Percentiles rank a stretch among this genome's conserved stretches.
These are phyloP conservation scores for Pagetopsis macropterus DNA, from an alignment of 2,797 vertebrate species.

Conservation along the genomic window DNA sequence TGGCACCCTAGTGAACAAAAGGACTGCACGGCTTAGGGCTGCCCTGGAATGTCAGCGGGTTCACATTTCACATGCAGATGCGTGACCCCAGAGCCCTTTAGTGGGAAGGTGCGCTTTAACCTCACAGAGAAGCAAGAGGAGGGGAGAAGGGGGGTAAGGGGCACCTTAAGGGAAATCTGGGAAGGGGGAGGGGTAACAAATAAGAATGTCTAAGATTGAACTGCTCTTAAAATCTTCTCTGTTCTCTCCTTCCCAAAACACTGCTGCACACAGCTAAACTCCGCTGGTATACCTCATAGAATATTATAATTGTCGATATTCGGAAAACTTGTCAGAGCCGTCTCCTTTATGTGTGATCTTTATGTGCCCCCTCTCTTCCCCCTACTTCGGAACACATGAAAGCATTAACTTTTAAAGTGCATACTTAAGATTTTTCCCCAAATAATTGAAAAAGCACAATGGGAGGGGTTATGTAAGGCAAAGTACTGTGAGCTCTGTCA, in stretches of 20 bases:
- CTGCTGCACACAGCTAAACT: conserved; percentile 57
- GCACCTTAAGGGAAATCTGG: conserved; percentile 74
- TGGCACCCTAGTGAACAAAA: conserved; percentile 91
- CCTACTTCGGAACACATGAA: conserved; percentile 72
- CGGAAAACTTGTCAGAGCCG: conserved; percentile 62
- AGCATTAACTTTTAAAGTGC: conserved; percentile 81
- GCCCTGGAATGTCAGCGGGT: conserved; percentile 95
- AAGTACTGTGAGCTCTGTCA: conserved; percentile 76
- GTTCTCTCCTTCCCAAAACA: conserved; percentile 42
- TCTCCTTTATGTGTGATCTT: conserved; percentile 70
- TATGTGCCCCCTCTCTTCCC: conserved; percentile 61
- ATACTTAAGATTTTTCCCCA: conserved; percentile 79
- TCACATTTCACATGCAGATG: conserved; percentile 98
- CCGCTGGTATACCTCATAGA: conserved; percentile 70
- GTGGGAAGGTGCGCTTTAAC: conserved; percentile 86
- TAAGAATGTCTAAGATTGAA: conserved; percentile 64
- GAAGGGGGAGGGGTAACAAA: conserved; percentile 66
- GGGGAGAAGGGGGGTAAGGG: conserved; percentile 62
- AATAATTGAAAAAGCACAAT: conserved; percentile 80
- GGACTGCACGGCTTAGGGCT: conserved; percentile 87
- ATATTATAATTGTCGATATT: conserved; percentile 75
- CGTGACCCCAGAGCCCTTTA: conserved; percentile 90
- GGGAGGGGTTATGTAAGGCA: conserved; percentile 82
- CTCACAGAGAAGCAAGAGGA: conserved; percentile 74
- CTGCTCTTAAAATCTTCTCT: conserved; percentile 47